Evolutionary conservation across 2,888 invertebrate genomes (phyloP).

Genomic region (Eristalis intricaria): DNA sequence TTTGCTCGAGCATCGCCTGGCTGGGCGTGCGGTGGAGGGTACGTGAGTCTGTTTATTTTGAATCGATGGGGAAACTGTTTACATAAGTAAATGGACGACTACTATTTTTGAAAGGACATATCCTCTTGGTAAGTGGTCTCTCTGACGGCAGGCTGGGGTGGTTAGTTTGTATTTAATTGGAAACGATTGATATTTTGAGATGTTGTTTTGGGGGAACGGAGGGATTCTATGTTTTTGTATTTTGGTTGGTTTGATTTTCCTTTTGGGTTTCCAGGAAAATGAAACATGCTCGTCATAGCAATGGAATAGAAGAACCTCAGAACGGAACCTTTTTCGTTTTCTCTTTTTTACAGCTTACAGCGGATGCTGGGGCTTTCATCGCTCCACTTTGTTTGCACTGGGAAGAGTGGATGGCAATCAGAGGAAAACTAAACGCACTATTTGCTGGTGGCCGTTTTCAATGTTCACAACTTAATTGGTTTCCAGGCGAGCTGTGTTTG

Average conservation of each 20-base stretch:
- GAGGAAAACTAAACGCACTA: neutral
- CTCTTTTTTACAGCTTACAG: neutral
- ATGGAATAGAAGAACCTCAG: neutral
- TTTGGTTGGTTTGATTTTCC: neutral
- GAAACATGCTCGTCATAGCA: neutral
- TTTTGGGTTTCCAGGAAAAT: neutral
- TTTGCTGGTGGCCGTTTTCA: neutral
- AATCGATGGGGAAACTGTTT: neutral
- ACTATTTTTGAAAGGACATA: neutral
- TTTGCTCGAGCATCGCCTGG: neutral
- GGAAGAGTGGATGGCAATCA: neutral
- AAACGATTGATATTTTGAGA: neutral
- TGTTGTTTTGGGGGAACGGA: neutral
- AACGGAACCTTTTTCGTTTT: neutral
- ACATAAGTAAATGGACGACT: slow-evolving; percentile 1
- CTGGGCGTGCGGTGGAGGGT: neutral
- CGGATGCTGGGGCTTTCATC: neutral
- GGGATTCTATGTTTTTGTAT: neutral
- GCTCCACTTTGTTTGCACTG: neutral
- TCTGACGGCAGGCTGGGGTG: neutral
- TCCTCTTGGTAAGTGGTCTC: neutral
- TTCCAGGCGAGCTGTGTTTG: neutral
- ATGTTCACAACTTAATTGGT: neutral
- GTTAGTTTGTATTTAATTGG: slow-evolving; percentile 1
- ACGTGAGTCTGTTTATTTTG: slow-evolving; percentile 1